Base-by-base conservation (phyloP, 2,113 vertebrate genomes). In the Parotia lawesii region DNA sequence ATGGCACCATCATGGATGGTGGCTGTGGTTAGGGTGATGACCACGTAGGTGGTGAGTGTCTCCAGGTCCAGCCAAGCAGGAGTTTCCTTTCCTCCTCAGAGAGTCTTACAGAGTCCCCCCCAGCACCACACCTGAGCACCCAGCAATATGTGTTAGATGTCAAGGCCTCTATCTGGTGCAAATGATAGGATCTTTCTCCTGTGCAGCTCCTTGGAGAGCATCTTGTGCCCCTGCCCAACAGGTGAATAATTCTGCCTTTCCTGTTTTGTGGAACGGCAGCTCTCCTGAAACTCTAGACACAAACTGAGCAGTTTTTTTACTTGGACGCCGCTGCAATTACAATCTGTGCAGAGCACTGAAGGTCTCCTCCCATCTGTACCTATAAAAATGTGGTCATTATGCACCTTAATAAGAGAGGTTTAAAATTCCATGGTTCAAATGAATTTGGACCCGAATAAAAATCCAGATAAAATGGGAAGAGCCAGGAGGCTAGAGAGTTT, bases 331-430 rank as follows among this genome's bases (percentile, higher is more conserved):
- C 64, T 47, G 45, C 29, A 66, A 13, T 28, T 56, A 45, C 10
- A 89, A 6, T 61, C 70, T 65, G 37, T 3, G 11, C 7, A 3
- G 1, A 2, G 21, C 24, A 47, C 28, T 69, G 45, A 70, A 87
- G 29, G 38, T 79, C 27, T 89, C 42, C 38, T 85, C 45, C 47
- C 28, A 35, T 4, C 53, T 2, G 1, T 53, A 82, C 38, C 66
- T 64, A 57, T 48, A 73, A 87, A 90, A 82, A 62, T 67, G 47
- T 82, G 56, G 47, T 80, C 38, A 75, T 96, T 95, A 93, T 53
- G 38, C n/a, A 90, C 86, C 82, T 94, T 71, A 91, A 70, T 70
- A 83, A 64, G 51, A 74, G 83, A 90, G 60, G 51, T 90, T 80
- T 94, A 70, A 91, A 77, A 71, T 71, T 80, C 77, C 60, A 44